These are phyloP conservation scores for Neosilurus mollespiculum DNA, from an alignment of 2,797 vertebrate genomes.

Conservation along the genomic window DNA sequence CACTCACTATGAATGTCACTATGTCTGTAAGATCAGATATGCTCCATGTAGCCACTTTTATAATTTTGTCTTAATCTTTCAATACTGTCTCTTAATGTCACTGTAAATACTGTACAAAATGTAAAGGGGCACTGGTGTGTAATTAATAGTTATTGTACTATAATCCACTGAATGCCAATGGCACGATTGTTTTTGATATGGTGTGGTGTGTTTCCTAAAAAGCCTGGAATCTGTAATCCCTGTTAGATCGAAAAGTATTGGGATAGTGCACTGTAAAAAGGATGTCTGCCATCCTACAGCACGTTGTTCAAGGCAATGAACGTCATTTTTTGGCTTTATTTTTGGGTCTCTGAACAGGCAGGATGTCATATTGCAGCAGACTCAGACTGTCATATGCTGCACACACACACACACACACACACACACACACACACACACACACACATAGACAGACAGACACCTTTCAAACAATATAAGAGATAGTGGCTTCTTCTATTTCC, in stretches of 20 bases:
- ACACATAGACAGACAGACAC: background rate
- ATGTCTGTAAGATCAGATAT: slow-evolving; percentile 24
- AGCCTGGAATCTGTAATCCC: slow-evolving; percentile 1
- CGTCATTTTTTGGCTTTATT: background rate
- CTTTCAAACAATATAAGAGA: background rate
- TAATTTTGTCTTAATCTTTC: slow-evolving; percentile 32
- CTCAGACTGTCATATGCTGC: background rate
- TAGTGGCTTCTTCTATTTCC: background rate
- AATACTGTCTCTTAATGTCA: slow-evolving; percentile 22
- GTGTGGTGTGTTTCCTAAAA: slow-evolving; percentile 32
- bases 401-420: background rate
- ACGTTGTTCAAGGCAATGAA: background rate
- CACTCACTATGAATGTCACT: slow-evolving; percentile 39
- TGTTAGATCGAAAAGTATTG: slow-evolving; percentile 11
- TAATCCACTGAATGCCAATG: slow-evolving; percentile 36
- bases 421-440: slow-evolving; percentile 6
- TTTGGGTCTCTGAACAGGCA: background rate
- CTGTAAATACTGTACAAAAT: slow-evolving; percentile 49
- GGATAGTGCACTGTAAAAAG: background rate
- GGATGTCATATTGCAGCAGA: too few species aligned
- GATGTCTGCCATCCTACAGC: background rate
- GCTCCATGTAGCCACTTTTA: slow-evolving; percentile 41
- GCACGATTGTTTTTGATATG: slow-evolving; percentile 34
- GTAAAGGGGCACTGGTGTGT: slow-evolving; percentile 30
- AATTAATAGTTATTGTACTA: slow-evolving; percentile 28